These are phyloP conservation scores for Nasonia vitripennis DNA, from an alignment of 1,140 invertebrate genomes.

Conservation along the genomic window DNA sequence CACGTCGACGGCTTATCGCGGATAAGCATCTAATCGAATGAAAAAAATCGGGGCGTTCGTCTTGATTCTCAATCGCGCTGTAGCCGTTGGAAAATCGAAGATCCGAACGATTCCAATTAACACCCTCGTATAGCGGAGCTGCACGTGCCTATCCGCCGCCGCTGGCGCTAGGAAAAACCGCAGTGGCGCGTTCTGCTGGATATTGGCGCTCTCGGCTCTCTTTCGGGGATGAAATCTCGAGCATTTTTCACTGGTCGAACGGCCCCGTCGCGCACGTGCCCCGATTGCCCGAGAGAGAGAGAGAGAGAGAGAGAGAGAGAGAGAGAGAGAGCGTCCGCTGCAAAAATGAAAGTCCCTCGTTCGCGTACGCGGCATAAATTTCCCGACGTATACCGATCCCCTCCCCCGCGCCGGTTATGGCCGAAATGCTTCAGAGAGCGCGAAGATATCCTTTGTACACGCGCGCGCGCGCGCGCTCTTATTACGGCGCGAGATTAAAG, in stretches of 20 bases:
- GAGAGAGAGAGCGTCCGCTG: neutral
- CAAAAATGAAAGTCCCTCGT: conserved; percentile 43
- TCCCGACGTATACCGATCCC: neutral
- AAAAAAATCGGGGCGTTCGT: neutral
- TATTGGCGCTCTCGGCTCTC: neutral
- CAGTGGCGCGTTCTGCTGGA: conserved; percentile 1
- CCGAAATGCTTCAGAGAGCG: neutral
- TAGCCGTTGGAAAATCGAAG: neutral
- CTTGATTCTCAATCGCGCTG: neutral
- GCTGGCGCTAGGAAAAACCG: neutral
- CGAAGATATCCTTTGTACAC: neutral
- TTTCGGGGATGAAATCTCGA: conserved; percentile 36
- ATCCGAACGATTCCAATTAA: neutral
- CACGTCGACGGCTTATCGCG: neutral
- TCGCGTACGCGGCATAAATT: conserved; percentile 31
- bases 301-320: neutral
- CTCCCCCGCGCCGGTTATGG: neutral
- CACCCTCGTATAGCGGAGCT: neutral
- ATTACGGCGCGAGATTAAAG: neutral
- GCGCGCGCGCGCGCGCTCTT: neutral
- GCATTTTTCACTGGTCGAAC: conserved; percentile 28
- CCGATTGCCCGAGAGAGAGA: conserved; percentile 32
- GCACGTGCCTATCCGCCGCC: too few species aligned
- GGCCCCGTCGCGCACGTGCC: conserved; percentile 37
- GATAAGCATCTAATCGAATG: neutral